Evolutionary conservation across 2,888 invertebrate species (phyloP).

Genomic region (Acanthosoma haemorrhoidale): DNA sequence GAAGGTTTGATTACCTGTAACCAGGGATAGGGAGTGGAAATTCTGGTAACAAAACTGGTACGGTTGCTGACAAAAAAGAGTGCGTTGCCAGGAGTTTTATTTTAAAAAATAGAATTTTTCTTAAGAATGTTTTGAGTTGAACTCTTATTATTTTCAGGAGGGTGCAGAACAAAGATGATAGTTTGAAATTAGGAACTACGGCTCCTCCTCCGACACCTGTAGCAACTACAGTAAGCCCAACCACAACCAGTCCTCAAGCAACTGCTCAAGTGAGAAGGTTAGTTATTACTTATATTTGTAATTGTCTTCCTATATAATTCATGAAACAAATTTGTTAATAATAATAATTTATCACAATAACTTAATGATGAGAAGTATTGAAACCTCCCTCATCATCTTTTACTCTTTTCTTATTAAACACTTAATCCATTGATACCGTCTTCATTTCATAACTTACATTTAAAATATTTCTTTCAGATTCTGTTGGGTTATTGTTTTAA

Average conservation of each 20-base stretch:
- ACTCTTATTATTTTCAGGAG: slow-evolving; percentile 4
- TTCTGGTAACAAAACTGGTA: no score
- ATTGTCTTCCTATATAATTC: no score
- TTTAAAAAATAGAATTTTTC: not conserved
- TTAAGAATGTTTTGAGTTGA: not conserved
- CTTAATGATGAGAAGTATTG: no score
- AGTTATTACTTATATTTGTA: not conserved
- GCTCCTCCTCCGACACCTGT: slow-evolving; percentile 20
- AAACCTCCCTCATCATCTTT: not conserved
- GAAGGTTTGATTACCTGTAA: no score
- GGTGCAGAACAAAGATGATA: not conserved
- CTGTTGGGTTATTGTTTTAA: no score
- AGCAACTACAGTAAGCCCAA: slow-evolving; percentile 26
- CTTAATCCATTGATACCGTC: no score
- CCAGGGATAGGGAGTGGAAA: no score
- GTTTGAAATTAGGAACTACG: not conserved
- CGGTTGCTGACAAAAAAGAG: no score
- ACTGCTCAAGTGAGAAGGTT: slow-evolving; percentile 35
- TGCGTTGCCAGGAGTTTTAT: not conserved
- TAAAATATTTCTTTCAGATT: not conserved
- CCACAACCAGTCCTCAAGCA: slow-evolving; percentile 32
- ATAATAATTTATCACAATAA: no score
- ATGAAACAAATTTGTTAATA: no score
- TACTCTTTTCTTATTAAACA: no score
- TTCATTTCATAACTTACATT: not conserved